Conservation (phyloP, 2,797 vertebrate genomes). For the Sebastes melanostomus region DNA sequence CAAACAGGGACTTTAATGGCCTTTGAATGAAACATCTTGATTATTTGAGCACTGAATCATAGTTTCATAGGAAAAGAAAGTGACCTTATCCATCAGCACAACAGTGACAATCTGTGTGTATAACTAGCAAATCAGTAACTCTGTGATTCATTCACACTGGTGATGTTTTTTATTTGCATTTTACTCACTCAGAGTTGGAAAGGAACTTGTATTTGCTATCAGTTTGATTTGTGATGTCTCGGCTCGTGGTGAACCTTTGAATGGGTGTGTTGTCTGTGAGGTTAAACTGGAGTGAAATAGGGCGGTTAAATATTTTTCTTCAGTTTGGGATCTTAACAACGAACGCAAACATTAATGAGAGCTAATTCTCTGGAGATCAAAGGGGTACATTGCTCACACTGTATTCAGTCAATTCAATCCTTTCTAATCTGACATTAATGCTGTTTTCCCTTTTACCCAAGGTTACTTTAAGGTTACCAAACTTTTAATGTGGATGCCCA, state of each 20-base stretch:
- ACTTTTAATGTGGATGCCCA: background rate
- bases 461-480: background rate
- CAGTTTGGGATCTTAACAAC: slow-evolving; percentile 11
- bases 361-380: slow-evolving; percentile 25
- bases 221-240: slow-evolving; percentile 29
- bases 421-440: slow-evolving; percentile 6
- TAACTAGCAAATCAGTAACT: slow-evolving; percentile 60
- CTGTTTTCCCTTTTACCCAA: slow-evolving; percentile 12
- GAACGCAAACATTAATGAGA: slow-evolving; percentile 27
- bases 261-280: slow-evolving; percentile 21
- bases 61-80: slow-evolving; percentile 13
- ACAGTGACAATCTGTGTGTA: slow-evolving; percentile 26
- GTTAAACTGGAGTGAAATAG: slow-evolving; percentile 42
- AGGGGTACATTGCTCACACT: background rate
- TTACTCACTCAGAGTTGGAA: slow-evolving; percentile 11
- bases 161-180: slow-evolving; percentile 43
- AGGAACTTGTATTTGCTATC: slow-evolving; percentile 26
- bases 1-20: slow-evolving; percentile 13
- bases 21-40: slow-evolving; percentile 14
- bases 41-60: slow-evolving; percentile 44
- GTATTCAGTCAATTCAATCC: background rate
- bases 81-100: slow-evolving; percentile 34
- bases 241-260: slow-evolving; percentile 23
- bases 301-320: slow-evolving; percentile 42
- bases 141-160: slow-evolving; percentile 27